A percentile compares a stretch with the other conserved stretches of the same genome.
Evolutionary conservation across 2,888 invertebrate species (phyloP).

Genomic region (Smittia aterrima): DNA sequence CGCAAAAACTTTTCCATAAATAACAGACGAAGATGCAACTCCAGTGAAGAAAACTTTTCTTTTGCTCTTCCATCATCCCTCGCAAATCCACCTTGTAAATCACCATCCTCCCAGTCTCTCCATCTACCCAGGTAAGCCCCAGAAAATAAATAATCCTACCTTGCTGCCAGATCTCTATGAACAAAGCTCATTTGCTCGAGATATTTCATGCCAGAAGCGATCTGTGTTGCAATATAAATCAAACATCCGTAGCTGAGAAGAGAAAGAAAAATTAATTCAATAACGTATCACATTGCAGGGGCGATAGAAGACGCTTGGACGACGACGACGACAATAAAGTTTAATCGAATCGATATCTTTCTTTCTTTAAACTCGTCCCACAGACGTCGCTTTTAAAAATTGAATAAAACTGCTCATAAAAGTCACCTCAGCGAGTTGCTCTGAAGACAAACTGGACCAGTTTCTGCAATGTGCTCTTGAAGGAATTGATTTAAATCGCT

Average conservation of each 20-base stretch:
- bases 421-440: constrained; percentile 69
- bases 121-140: not conserved
- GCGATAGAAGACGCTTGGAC: not conserved
- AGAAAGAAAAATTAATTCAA: constrained; percentile 43
- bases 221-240: constrained; percentile 82
- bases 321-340: constrained; percentile 14
- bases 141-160: constrained; percentile 55
- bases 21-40: not conserved
- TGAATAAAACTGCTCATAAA: not conserved
- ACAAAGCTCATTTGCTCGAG: constrained; percentile 81
- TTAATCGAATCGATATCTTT: constrained; percentile 37
- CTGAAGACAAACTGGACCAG: constrained; percentile 61
- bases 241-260: constrained; percentile 74
- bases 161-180: constrained; percentile 81
- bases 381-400: not conserved
- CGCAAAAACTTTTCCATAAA: not conserved
- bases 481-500: constrained; percentile 79
- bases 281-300: constrained; percentile 8
- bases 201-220: constrained; percentile 88
- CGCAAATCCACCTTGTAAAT: not conserved
- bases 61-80: not conserved
- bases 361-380: not conserved
- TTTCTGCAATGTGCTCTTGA: constrained; percentile 75
- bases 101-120: not conserved
- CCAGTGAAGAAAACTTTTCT: no score